These are phyloP conservation scores for Sphaerophoria taeniata DNA, from an alignment of 2,888 invertebrate species.

Conservation along the genomic window DNA sequence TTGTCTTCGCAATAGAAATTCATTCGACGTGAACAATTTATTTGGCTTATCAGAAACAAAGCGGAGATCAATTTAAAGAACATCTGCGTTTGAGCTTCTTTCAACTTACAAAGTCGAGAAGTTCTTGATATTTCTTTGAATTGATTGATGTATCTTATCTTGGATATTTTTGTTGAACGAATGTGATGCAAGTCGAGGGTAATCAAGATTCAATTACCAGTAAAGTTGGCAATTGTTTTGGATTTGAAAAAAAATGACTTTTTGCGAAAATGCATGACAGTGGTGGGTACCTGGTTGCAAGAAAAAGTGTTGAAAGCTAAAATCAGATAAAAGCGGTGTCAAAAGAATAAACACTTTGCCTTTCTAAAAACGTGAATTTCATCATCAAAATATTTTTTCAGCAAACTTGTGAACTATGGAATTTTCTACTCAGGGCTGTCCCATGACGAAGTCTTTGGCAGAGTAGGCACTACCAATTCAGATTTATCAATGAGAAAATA, in stretches of 20 bases:
- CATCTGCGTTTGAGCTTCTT: neutral
- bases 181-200: slow-evolving; percentile 14
- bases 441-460: too few species aligned
- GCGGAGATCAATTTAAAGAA: slow-evolving; percentile 49
- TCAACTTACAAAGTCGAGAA: slow-evolving; percentile 15
- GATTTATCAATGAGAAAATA: too few species aligned
- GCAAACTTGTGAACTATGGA: too few species aligned
- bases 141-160: slow-evolving; percentile 47
- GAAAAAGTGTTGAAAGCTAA: too few species aligned
- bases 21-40: slow-evolving; percentile 51
- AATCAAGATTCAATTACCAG: slow-evolving; percentile 26
- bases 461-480: too few species aligned
- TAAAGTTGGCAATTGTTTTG: slow-evolving; percentile 1
- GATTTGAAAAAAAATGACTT: neutral
- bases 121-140: slow-evolving; percentile 40
- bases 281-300: too few species aligned
- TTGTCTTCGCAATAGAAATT: neutral
- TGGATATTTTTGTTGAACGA: neutral
- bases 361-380: too few species aligned
- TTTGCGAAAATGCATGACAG: neutral
- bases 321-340: too few species aligned
- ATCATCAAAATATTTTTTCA: too few species aligned
- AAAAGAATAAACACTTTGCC: too few species aligned
- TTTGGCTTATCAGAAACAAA: slow-evolving; percentile 62
- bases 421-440: too few species aligned